A percentile compares a stretch with the other conserved stretches of the same genome.
Evolutionary conservation across 2,113 vertebrate genomes (phyloP).

Genomic region (Heterotis niloticus): DNA sequence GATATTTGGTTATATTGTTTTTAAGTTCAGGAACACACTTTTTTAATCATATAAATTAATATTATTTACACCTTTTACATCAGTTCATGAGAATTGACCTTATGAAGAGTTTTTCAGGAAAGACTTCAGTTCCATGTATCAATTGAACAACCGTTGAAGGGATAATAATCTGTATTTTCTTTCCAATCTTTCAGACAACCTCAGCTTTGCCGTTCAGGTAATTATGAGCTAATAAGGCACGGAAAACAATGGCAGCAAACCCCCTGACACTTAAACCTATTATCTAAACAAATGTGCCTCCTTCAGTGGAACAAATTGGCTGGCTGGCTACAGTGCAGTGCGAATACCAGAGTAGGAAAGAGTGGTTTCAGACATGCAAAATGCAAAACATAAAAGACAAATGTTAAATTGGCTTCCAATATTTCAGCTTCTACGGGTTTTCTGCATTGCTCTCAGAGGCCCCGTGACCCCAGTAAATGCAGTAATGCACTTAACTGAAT

Average conservation of each 20-base stretch:
- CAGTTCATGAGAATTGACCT: too few species aligned
- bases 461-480: background rate
- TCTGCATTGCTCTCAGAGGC: background rate
- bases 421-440: background rate
- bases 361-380: background rate
- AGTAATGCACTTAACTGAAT: background rate
- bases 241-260: slow-evolving; percentile 47
- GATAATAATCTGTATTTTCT: slow-evolving; percentile 29
- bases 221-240: slow-evolving; percentile 51
- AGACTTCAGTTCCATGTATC: too few species aligned
- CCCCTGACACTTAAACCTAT: slow-evolving; percentile 47
- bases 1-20: too few species aligned
- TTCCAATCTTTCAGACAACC: slow-evolving; percentile 26
- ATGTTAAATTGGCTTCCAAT: too few species aligned
- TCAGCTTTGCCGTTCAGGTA: slow-evolving; percentile 35
- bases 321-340: slow-evolving; percentile 36
- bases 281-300: slow-evolving; percentile 48
- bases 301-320: slow-evolving; percentile 53
- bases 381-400: background rate
- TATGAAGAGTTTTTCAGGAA: too few species aligned
- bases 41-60: too few species aligned
- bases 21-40: too few species aligned
- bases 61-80: too few species aligned
- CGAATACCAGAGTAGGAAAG: slow-evolving; percentile 1
- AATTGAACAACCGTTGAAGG: slow-evolving; percentile 12